Base-by-base conservation (phyloP, 2,888 invertebrate genomes). In the Penaeus monodon region DNA sequence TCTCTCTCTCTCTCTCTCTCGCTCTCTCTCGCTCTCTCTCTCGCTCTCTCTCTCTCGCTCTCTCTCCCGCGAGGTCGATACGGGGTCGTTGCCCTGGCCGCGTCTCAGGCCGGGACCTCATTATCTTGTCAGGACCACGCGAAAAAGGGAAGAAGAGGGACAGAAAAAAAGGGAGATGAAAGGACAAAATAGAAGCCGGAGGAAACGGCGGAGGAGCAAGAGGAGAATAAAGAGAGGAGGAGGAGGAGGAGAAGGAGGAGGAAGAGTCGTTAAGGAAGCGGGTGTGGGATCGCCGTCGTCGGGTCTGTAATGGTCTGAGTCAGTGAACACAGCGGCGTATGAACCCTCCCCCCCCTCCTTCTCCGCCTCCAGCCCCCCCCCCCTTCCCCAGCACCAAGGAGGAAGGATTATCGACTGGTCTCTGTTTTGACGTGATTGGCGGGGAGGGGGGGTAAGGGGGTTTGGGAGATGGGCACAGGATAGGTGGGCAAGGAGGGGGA, bases 51-150 rank as follows among this genome's bases (percentile, higher is more conserved):
- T 7, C 29, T 29, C 29, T 44, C 80, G 1, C 65, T 29, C 38
- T 38, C 80, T 38, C n/a, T 29, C 38, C 33, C 22, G 49, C 57
- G 12, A 12, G 80, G 80, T 80, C 80, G 65, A 80, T 80, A 80
- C 65, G 38, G 80, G 80, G 80, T 80, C 80, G 65, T 80, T 44
- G 80, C 38, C 80, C 65, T 49, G 38, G 24, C 24, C 65, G 29
- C 57, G 77, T 49, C 77, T 77, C 77, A 57, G 57, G 17, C 77
- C 27, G 29, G 57, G n/a, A 49, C 27, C 49, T 57, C 77, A 57
- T 77, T 77, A 77, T 57, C 77, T n/a, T n/a, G 29, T 77, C n/a
- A 77, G 49, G 57, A 57, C n/a, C 57, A 57, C 57, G n/a, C 17
- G 57, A 77, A 77, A 24, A n/a, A 49, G 27, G 29, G 44, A 65